Evolutionary conservation across 2,888 invertebrate genomes (phyloP).

Genomic region (Drosophila lacicola): DNA sequence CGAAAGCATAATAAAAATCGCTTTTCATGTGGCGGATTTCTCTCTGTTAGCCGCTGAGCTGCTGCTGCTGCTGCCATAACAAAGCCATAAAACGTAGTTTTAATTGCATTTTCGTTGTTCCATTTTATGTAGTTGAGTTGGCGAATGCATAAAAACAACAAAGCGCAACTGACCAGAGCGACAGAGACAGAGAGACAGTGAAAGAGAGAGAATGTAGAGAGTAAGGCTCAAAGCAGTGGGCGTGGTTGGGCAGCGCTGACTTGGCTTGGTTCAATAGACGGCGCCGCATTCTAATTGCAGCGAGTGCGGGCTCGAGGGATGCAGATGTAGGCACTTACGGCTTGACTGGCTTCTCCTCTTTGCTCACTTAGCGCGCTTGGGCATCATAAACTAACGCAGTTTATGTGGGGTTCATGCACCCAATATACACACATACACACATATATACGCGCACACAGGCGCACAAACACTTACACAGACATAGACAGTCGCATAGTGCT

Average conservation of each 20-base stretch:
- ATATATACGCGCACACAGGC: constrained; percentile 14
- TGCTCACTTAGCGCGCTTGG: constrained; percentile 61
- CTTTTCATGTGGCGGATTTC: constrained; percentile 70
- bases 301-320: constrained; percentile 42
- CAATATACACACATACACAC: constrained; percentile 34
- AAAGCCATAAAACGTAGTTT: constrained; percentile 85
- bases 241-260: constrained; percentile 19
- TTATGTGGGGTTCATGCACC: constrained; percentile 77
- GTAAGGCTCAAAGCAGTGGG: not conserved
- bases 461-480: constrained; percentile 7
- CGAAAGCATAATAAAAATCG: constrained; percentile 80
- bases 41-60: constrained; percentile 15
- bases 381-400: constrained; percentile 77
- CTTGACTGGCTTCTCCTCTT: constrained; percentile 54
- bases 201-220: not conserved
- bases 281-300: constrained; percentile 78
- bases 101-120: constrained; percentile 85
- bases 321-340: constrained; percentile 72
- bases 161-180: constrained; percentile 55
- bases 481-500: constrained; percentile 14
- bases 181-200: constrained; percentile 12
- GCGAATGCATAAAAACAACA: constrained; percentile 80
- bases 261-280: constrained; percentile 65
- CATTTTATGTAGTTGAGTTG: constrained; percentile 83
- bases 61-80: constrained; percentile 67